These are phyloP conservation scores for Hippocampus kuda DNA, from an alignment of 2,797 vertebrate species.

Conservation along the genomic window DNA sequence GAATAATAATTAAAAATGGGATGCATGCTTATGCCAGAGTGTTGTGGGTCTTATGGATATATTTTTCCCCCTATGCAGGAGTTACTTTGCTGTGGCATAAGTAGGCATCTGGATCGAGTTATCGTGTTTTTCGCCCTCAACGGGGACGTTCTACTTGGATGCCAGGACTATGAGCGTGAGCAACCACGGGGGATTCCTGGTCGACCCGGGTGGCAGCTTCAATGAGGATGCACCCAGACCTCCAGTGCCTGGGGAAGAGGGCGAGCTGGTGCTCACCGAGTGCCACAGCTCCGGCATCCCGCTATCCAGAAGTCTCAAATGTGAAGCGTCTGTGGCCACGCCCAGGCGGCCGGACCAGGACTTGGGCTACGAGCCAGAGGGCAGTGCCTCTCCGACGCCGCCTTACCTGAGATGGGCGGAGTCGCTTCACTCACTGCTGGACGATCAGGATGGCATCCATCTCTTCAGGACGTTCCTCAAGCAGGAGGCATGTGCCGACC, in stretches of 20 bases:
- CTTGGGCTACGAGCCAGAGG: conserved; percentile 94
- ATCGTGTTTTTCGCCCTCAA: conserved; percentile 59
- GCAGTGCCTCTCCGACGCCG: conserved; percentile 92
- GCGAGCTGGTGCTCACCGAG: conserved; percentile 78
- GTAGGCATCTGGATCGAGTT: conserved; percentile 61
- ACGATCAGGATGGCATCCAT: conserved; percentile 94
- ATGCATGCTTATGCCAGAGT: not conserved
- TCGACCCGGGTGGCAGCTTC: conserved; percentile 87
- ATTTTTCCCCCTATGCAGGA: conserved; percentile 53
- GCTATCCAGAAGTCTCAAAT: conserved; percentile 72
- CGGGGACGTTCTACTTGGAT: conserved; percentile 60
- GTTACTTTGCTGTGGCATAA: conserved; percentile 57
- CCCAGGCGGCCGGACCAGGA: conserved; percentile 89
- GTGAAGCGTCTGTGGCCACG: conserved; percentile 81
- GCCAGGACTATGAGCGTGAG: conserved; percentile 84
- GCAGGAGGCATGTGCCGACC: conserved; percentile 85
- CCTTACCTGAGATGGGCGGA: conserved; percentile 97
- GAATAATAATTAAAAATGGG: conserved; percentile 2
- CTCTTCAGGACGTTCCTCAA: conserved; percentile 91
- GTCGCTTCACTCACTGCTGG: conserved; percentile 90
- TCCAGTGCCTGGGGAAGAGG: conserved; percentile 94
- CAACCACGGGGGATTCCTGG: conserved; percentile 76
- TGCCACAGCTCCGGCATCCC: conserved; percentile 69
- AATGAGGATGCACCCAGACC: conserved; percentile 96
- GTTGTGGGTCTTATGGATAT: conserved; percentile 29